Conservation (phyloP, 2,113 vertebrate genomes). For the Dasyurus viverrinus region DNA sequence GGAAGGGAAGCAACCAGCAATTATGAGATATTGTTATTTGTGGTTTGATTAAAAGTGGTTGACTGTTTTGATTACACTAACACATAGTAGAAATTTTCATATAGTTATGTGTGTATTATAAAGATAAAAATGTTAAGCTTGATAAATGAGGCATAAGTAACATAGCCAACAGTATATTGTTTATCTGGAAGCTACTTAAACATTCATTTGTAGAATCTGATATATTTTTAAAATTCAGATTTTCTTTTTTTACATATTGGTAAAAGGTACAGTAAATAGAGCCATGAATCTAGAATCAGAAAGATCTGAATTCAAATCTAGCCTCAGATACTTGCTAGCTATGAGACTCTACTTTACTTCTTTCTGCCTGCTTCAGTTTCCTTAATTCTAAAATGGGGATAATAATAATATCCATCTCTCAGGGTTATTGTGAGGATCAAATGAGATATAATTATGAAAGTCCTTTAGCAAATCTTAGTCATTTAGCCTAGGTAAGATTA, state of each 20-base stretch:
- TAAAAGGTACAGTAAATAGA: not conserved
- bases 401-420: no score
- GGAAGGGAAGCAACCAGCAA: slow-evolving; percentile 51
- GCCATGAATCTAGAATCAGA: no score
- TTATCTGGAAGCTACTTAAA: not conserved
- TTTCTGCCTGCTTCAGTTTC: no score
- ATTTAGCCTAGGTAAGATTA: no score
- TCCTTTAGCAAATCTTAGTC: no score
- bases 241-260: slow-evolving; percentile 38
- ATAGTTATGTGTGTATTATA: slow-evolving; percentile 55
- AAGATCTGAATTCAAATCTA: no score
- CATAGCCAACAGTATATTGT: not conserved
- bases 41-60: slow-evolving; percentile 31
- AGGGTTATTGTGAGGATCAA: no score
- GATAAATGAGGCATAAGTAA: slow-evolving; percentile 25
- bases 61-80: slow-evolving; percentile 11
- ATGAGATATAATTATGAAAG: no score
- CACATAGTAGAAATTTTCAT: slow-evolving; percentile 44
- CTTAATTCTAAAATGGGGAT: no score
- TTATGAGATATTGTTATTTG: slow-evolving; percentile 53
- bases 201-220: slow-evolving; percentile 7
- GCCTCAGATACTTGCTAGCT: no score
- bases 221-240: slow-evolving; percentile 19
- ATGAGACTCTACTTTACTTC: no score
- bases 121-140: slow-evolving; percentile 43